phyloP scores from a whole-genome alignment of 2,888 invertebrate species.

The Neoitamus cyanurus region DNA sequence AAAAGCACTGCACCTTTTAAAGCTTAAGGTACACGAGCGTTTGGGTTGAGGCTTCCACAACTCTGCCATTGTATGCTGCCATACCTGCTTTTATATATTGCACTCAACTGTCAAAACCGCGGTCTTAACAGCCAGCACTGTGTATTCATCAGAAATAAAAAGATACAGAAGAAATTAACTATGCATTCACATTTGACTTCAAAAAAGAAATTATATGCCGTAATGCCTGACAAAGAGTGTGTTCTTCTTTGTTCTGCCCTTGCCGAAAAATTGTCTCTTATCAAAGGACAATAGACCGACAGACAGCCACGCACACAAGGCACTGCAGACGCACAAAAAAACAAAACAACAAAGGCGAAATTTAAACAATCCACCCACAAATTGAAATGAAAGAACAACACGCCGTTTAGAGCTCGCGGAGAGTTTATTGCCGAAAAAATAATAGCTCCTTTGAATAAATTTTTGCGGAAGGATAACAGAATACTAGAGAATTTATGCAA shows the following conservation, averaged over 20 bases:
- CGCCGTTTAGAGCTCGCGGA: conserved; percentile 27
- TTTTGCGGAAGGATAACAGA: conserved; percentile 41
- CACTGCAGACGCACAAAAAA: not conserved
- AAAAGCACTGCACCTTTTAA: no score
- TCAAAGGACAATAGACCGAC: not conserved
- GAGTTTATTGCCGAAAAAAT: conserved; percentile 39
- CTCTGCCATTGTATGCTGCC: no score
- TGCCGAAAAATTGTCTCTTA: not conserved
- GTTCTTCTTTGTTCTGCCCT: not conserved
- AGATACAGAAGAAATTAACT: no score
- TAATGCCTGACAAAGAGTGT: no score
- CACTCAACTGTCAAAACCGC: no score
- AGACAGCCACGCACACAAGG: not conserved
- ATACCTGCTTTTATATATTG: no score
- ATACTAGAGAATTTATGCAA: conserved; percentile 48
- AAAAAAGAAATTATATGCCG: no score
- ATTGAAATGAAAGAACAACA: conserved; percentile 38
- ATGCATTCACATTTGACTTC: no score
- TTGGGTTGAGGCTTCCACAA: no score
- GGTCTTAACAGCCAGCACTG: no score
- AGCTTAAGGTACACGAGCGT: no score
- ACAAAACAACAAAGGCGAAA: not conserved
- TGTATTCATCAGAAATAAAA: no score
- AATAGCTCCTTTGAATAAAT: conserved; percentile 37
- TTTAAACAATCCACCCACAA: conserved; percentile 1